Percentiles rank a stretch among this genome's conserved stretches.
Conservation (phyloP, 37 sponge, comb jelly and placozoan genomes). For the Chondrosia reniformis region DNA sequence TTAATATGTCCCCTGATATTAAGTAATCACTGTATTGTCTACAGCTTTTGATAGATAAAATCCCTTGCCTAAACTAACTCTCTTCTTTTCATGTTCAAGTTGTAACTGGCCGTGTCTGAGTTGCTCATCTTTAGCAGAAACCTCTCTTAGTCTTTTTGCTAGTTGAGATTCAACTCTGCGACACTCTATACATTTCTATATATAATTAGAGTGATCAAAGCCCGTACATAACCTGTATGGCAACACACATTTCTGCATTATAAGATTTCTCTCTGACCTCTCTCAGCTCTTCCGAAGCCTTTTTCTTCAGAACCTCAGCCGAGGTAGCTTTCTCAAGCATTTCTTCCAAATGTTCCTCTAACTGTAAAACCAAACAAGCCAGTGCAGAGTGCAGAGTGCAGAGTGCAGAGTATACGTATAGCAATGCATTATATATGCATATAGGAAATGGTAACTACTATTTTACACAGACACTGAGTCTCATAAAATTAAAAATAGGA, state of each 20-base stretch:
- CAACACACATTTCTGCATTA: too few species aligned
- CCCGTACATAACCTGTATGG: too few species aligned
- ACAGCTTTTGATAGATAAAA: too few species aligned
- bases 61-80: not conserved
- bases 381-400: not conserved
- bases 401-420: not conserved
- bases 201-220: too few species aligned
- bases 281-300: not conserved
- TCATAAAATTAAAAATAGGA: not conserved
- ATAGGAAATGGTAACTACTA: not conserved
- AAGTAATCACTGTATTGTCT: too few species aligned
- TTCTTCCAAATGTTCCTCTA: not conserved
- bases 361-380: not conserved
- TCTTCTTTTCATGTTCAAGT: not conserved
- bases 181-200: not conserved
- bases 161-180: constrained; percentile 35
- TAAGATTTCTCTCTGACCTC: not conserved
- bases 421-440: not conserved
- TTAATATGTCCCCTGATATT: too few species aligned
- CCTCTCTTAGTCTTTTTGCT: constrained; percentile 33
- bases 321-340: constrained; percentile 6
- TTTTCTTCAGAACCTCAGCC: not conserved
- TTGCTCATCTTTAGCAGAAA: not conserved
- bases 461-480: not conserved
- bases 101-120: not conserved